A percentile compares a stretch with the other conserved stretches of the same genome.
Conservation (phyloP, 2,888 invertebrate genomes). For the Odontomyia ornata region DNA sequence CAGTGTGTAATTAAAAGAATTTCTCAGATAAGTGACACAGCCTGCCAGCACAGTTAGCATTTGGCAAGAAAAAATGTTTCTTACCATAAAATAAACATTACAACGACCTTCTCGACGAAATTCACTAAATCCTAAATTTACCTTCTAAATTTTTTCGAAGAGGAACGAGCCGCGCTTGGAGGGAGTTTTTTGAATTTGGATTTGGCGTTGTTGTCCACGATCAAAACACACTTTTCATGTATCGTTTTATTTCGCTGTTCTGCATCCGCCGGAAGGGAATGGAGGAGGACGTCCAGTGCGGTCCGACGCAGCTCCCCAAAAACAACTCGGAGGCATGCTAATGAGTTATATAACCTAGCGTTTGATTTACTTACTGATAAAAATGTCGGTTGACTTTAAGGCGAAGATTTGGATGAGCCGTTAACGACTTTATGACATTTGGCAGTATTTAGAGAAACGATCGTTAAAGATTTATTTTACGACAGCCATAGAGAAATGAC, state of each 20-base stretch:
- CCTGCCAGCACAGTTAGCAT: conserved; percentile 4
- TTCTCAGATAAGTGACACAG: conserved; percentile 22
- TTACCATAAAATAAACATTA: not conserved
- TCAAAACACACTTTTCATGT: not conserved
- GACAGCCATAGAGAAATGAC: conserved; percentile 13
- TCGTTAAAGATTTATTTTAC: conserved; percentile 41
- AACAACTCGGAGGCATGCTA: conserved; percentile 30
- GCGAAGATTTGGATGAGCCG: conserved; percentile 21
- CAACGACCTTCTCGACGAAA: conserved; percentile 31
- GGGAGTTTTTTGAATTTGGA: too few relatives aligned
- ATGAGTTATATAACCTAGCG: conserved; percentile 36
- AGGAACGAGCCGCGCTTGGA: not conserved
- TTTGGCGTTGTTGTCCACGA: not conserved
- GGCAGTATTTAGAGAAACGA: conserved; percentile 42
- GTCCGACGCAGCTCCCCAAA: not conserved
- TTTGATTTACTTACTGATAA: conserved; percentile 35
- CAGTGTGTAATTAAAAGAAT: conserved; percentile 27
- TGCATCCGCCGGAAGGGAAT: not conserved
- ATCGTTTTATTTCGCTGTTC: not conserved
- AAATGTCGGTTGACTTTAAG: conserved; percentile 32
- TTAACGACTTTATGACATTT: conserved; percentile 43
- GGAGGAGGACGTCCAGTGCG: conserved; percentile 6
- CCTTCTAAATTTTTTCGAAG: conserved; percentile 5
- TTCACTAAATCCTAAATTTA: conserved; percentile 17
- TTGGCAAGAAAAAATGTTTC: not conserved